A percentile compares a stretch with the other conserved stretches of the same genome.
Conservation (phyloP, 2,888 invertebrate species). For the Xestia xanthographa region DNA sequence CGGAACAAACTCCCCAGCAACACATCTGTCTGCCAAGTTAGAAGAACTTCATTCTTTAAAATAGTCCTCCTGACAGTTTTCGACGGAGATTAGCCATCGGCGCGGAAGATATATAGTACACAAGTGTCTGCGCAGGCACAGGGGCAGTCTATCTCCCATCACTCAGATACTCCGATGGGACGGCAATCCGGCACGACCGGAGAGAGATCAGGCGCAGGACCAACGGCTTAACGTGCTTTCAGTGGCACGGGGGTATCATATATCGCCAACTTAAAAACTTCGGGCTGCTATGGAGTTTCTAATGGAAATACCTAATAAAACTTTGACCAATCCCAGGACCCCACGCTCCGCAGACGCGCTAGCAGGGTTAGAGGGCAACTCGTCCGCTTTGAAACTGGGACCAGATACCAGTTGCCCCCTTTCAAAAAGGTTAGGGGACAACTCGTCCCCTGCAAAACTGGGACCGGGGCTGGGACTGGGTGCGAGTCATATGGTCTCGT, state of each 20-base stretch:
- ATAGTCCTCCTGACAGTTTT: background rate
- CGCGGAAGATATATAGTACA: background rate
- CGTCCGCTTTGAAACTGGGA: no score
- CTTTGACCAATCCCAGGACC: background rate
- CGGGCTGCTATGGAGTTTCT: background rate
- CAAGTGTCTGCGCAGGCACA: background rate
- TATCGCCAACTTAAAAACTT: background rate
- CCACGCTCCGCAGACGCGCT: background rate
- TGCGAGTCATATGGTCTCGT: no score
- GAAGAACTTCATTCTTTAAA: background rate
- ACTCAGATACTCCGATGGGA: background rate
- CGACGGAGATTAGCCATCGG: background rate
- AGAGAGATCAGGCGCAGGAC: background rate
- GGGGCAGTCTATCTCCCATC: background rate
- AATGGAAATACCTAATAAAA: background rate
- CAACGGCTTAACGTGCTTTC: background rate
- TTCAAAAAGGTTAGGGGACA: no score
- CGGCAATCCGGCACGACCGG: background rate
- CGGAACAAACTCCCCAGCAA: background rate
- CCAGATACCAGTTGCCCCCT: no score
- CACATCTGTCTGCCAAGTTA: background rate
- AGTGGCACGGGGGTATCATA: background rate
- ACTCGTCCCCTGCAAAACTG: no score
- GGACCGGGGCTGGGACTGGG: no score
- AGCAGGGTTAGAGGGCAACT: background rate